phyloP scores from a whole-genome alignment of 2,113 vertebrate species.

The Willisornis vidua region DNA sequence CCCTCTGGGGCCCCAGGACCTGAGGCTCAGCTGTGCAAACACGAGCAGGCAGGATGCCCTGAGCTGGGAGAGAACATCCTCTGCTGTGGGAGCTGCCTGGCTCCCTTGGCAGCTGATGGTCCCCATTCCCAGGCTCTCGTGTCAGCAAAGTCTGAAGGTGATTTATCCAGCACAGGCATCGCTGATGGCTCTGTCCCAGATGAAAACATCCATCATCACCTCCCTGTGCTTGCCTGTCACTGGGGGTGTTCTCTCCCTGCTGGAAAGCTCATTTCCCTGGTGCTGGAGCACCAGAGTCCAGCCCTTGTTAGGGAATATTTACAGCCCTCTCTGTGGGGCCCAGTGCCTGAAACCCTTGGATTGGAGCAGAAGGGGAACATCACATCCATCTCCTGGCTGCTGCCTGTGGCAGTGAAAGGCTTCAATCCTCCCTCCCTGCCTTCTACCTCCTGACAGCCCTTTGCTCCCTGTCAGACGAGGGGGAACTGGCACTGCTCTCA shows the following conservation, averaged over 20 bases:
- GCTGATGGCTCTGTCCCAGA: neutral
- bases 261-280: neutral
- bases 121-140: neutral
- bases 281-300: accelerated
- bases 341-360: neutral
- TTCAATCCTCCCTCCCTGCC: neutral
- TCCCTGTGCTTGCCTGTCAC: neutral
- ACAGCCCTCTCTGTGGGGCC: neutral
- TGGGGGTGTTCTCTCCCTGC: neutral
- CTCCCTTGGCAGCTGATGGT: neutral
- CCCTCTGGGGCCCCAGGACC: neutral
- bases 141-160: neutral
- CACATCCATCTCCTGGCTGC: neutral
- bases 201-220: neutral
- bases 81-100: neutral
- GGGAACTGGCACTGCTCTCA: neutral
- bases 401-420: accelerated
- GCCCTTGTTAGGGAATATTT: neutral
- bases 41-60: neutral
- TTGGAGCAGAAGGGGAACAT: neutral
- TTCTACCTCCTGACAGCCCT: neutral
- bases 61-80: neutral
- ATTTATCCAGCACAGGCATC: neutral
- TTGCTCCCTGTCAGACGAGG: neutral
- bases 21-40: accelerated